Conservation (phyloP, 2,113 vertebrate species). For the Melanerpes formicivorus region DNA sequence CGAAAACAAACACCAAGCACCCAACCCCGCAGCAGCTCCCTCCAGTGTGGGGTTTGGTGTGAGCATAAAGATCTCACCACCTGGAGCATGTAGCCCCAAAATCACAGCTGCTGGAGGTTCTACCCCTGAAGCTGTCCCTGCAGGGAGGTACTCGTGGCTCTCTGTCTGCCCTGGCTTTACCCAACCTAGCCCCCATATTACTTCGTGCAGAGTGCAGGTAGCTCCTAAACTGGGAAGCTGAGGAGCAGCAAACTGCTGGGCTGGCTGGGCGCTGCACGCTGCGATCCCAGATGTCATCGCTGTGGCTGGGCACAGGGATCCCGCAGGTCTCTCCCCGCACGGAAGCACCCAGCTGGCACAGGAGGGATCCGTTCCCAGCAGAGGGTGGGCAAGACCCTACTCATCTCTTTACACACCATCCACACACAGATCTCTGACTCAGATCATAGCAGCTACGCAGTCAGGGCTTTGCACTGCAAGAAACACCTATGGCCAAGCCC, state of each 20-base stretch:
- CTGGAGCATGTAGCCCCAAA: not conserved
- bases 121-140: not conserved
- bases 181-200: not conserved
- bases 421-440: not conserved
- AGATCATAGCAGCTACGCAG: accelerated
- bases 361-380: not conserved
- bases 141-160: not conserved
- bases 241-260: not conserved
- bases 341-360: accelerated
- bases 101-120: not conserved
- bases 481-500: not conserved
- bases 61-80: not conserved
- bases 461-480: not conserved
- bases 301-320: accelerated
- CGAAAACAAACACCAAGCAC: accelerated
- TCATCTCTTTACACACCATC: not conserved
- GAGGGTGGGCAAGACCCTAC: not conserved
- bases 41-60: accelerated
- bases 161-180: accelerated
- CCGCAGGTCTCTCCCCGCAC: not conserved
- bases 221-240: not conserved
- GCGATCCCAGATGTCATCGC: accelerated
- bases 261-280: not conserved
- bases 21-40: not conserved
- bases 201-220: not conserved